Percentiles rank a stretch among this genome's conserved stretches.
Evolutionary conservation across 2,113 vertebrate genomes (phyloP).

Genomic region (Pleuronectes platessa): DNA sequence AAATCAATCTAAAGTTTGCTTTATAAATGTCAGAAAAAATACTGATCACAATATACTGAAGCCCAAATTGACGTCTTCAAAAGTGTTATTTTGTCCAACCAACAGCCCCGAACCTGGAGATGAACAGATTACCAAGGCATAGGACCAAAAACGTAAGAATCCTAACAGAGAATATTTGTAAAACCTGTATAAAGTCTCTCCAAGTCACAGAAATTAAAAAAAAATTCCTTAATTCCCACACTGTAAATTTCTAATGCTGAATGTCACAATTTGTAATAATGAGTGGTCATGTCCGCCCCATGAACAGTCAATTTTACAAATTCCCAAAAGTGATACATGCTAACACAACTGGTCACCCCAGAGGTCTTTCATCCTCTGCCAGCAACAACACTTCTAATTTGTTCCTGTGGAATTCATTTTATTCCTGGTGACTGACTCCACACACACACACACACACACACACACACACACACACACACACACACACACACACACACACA

Average conservation of each 20-base stretch:
- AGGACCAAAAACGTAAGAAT: no score
- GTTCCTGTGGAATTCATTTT: slow-evolving; percentile 78
- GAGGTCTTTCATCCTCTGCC: slow-evolving; percentile 66
- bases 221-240: neutral
- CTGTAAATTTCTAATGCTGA: no score
- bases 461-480: no score
- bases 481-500: no score
- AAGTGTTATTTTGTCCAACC: no score
- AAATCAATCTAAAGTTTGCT: no score
- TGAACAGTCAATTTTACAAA: neutral
- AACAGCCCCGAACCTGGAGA: no score
- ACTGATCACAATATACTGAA: no score
- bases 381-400: slow-evolving; percentile 74
- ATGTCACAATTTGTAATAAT: neutral
- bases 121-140: no score
- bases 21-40: no score
- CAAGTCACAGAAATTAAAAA: neutral
- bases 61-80: no score
- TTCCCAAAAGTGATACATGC: slow-evolving; percentile 27
- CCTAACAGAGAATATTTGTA: no score
- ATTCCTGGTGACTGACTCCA: slow-evolving; percentile 60
- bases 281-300: neutral
- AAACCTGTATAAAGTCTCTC: neutral
- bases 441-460: neutral
- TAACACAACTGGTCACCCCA: slow-evolving; percentile 40